phyloP scores from a whole-genome alignment of 1,140 invertebrate genomes.

The Cotesia typhae region DNA sequence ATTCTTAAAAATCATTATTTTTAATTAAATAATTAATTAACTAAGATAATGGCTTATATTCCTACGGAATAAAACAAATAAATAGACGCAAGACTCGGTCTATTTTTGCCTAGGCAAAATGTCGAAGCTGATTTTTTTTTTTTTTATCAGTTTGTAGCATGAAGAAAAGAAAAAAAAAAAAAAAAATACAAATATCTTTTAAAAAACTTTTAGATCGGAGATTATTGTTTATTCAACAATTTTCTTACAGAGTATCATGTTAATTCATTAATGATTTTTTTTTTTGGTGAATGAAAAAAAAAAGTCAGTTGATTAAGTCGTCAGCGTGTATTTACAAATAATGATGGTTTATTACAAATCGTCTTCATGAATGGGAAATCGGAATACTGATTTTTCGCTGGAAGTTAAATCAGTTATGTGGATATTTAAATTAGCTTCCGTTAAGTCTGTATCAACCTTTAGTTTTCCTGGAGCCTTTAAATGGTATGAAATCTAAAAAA shows the following conservation, averaged over 20 bases:
- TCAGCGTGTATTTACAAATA: slow-evolving; percentile 33
- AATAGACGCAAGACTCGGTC: no score
- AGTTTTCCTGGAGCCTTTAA: slow-evolving; percentile 32
- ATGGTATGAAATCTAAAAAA: slow-evolving; percentile 37
- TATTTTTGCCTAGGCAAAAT: no score
- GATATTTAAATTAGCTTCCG: slow-evolving; percentile 40
- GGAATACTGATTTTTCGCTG: slow-evolving; percentile 41
- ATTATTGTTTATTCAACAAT: background rate
- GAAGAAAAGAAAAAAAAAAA: no score
- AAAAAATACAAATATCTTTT: no score
- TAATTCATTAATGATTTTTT: slow-evolving; percentile 4
- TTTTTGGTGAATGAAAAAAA: background rate
- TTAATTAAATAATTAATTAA: no score
- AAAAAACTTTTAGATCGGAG: background rate
- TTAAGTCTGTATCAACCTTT: slow-evolving; percentile 43
- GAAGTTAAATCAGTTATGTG: slow-evolving; percentile 38
- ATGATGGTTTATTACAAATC: slow-evolving; percentile 34
- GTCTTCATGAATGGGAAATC: slow-evolving; percentile 43
- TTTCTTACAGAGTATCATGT: slow-evolving; percentile 4
- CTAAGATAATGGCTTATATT: no score
- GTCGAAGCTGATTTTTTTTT: no score
- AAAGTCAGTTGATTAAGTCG: background rate
- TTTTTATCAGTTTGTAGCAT: no score
- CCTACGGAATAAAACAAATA: no score
- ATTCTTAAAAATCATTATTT: no score